Evolutionary conservation across 2,113 vertebrate species (phyloP).

Genomic region (Narcine bancroftii): DNA sequence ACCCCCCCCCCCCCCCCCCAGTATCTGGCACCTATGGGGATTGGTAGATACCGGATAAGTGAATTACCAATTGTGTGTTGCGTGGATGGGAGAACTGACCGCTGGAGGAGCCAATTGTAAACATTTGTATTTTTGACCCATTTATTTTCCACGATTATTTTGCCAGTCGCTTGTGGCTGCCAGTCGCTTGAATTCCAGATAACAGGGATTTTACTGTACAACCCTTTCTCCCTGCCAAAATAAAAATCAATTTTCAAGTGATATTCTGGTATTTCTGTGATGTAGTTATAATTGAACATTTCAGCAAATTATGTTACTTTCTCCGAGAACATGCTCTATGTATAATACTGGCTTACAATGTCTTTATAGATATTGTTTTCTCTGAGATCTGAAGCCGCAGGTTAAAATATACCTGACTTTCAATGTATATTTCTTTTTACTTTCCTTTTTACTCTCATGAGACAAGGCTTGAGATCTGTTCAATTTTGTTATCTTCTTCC

Average conservation of each 20-base stretch:
- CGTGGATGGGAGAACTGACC: no score
- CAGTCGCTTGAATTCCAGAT: no score
- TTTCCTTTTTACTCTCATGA: not conserved
- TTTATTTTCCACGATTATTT: no score
- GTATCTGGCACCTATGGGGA: no score
- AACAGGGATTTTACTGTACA: no score
- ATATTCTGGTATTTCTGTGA: not conserved
- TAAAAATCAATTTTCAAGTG: not conserved
- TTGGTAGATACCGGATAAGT: no score
- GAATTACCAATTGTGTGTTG: no score
- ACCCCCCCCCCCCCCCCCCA: no score
- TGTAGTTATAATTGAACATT: slow-evolving; percentile 9
- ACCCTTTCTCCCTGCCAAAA: not conserved
- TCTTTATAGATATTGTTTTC: not conserved
- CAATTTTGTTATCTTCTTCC: not conserved
- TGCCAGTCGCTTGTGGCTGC: no score
- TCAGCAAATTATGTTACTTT: not conserved
- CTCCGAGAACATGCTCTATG: no score
- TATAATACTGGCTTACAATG: not conserved
- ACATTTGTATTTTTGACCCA: no score
- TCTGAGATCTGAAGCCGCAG: not conserved
- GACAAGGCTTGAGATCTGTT: not conserved
- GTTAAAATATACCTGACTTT: not conserved
- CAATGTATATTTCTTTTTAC: not conserved
- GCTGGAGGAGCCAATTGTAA: no score